Evolutionary conservation across 1,140 invertebrate species (phyloP).

Genomic region (Drosophila pseudoobscura): DNA sequence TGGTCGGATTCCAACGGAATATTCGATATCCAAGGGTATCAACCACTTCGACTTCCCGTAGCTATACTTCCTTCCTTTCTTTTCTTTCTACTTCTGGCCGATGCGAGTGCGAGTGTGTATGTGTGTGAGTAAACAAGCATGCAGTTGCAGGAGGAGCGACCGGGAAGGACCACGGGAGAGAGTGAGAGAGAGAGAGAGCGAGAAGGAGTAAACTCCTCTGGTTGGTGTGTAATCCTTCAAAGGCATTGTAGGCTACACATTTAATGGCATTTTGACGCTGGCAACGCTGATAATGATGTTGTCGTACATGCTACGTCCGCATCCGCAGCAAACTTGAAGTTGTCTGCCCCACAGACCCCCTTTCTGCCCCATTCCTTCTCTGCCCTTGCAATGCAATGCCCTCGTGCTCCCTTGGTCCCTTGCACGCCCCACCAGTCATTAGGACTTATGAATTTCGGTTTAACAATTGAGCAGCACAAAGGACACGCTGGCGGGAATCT

Average conservation of each 20-base stretch:
- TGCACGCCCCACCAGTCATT: constrained; percentile 18
- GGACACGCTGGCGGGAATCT: neutral
- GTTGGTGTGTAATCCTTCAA: constrained; percentile 69
- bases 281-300: constrained; percentile 77
- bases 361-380: neutral
- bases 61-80: constrained; percentile 30
- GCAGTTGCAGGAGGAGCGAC: constrained; percentile 9
- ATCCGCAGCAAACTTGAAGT: constrained; percentile 62
- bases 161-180: neutral
- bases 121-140: constrained; percentile 35
- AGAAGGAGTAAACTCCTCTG: constrained; percentile 7
- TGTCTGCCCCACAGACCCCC: constrained; percentile 32
- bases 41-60: no score
- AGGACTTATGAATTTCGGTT: constrained; percentile 51
- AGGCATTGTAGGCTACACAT: constrained; percentile 74
- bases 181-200: neutral
- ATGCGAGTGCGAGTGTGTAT: constrained; percentile 21
- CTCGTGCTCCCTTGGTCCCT: no score
- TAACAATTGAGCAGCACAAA: constrained; percentile 45
- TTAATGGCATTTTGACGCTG: constrained; percentile 79
- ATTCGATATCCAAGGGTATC: no score
- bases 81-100: constrained; percentile 31
- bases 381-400: no score
- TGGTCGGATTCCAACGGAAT: no score
- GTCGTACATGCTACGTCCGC: constrained; percentile 58